Evolutionary conservation across 1,140 invertebrate genomes (phyloP), one percentile per base, ranked within the genome.

Genomic region (Vanessa atalanta): DNA sequence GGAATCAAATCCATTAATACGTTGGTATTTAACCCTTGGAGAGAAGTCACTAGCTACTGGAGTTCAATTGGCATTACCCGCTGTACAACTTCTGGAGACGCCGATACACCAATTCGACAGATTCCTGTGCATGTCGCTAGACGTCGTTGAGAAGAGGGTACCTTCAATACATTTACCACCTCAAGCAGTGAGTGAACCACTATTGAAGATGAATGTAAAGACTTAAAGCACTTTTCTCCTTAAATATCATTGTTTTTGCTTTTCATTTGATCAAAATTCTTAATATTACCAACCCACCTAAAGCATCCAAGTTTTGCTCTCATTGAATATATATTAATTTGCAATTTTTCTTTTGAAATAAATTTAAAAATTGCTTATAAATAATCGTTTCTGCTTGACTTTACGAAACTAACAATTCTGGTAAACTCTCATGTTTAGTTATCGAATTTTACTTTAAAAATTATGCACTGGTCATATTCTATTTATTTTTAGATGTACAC

Each of bases 121-220:
- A 60, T 92, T 96, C 23, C 94, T 97, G 47, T 97, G 96, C 86
- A 96, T 95, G 84, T 96, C 96, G 31, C 94, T 97, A 57, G 96
- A 97, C 81, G 94, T 96, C 9, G 95, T 97, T 1, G 96, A 97
- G 82, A 94, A 96, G 79, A 94, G 94, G 76, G 94, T 97, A n/a
- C 96, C 96, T 0, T 94, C 95, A 1, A 95, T 97, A 61, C 94
- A 96, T 88, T 88, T 97, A 70, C 95, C 96, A 8, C 96, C 96
- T 3, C 94, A 97, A 93, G 94, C 95, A 89, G 96, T 97, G 93
- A 95, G 92, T 79, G 57, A 61, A 61, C 57, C 13, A 61, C 20
- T 61, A 61, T 61, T 69, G 48, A 14, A 31, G 57, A 61, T 47
- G 23, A 66, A 66, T 50, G 31, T 72, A 48, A 61, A n/a, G 37